A percentile compares a stretch with the other conserved stretches of the same genome.
Evolutionary conservation across 2,888 invertebrate genomes (phyloP).

Genomic region (Monochamus alternatus): DNA sequence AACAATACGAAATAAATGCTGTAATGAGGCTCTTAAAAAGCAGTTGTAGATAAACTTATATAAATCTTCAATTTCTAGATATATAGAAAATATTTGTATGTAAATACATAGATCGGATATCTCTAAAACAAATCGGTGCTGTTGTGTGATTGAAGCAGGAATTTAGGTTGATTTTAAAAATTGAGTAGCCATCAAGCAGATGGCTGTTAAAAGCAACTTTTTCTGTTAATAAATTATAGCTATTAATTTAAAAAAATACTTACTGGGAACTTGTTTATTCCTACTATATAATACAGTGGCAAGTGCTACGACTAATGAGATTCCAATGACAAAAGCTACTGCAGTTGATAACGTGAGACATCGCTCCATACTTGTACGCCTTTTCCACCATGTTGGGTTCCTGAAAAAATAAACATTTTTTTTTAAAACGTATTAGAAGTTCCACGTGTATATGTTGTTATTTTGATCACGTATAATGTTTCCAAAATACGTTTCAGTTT

Average conservation of each 20-base stretch:
- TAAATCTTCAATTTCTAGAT: too few species aligned
- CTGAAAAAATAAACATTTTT: slow-evolving; percentile 71
- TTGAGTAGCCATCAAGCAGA: too few species aligned
- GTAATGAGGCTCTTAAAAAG: too few species aligned
- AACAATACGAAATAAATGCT: too few species aligned
- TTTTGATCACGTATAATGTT: neutral
- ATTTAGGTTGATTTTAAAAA: too few species aligned
- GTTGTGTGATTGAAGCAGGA: too few species aligned
- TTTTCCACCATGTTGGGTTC: slow-evolving; percentile 88
- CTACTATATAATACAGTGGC: slow-evolving; percentile 72
- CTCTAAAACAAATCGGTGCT: too few species aligned
- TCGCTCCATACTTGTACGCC: slow-evolving; percentile 82
- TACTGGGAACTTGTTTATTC: slow-evolving; percentile 61
- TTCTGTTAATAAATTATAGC: neutral
- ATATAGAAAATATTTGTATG: too few species aligned
- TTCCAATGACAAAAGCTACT: slow-evolving; percentile 75
- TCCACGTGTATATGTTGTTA: slow-evolving; percentile 9
- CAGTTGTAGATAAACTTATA: too few species aligned
- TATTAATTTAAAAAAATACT: slow-evolving; percentile 45
- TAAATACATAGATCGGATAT: too few species aligned
- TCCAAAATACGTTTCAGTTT: neutral
- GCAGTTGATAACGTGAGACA: slow-evolving; percentile 77
- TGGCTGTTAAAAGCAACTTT: too few species aligned
- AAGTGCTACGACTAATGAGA: slow-evolving; percentile 77
- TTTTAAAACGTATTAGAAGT: neutral